Base-by-base conservation (phyloP, 2,797 vertebrate genomes). In the Balearica regulorum region DNA sequence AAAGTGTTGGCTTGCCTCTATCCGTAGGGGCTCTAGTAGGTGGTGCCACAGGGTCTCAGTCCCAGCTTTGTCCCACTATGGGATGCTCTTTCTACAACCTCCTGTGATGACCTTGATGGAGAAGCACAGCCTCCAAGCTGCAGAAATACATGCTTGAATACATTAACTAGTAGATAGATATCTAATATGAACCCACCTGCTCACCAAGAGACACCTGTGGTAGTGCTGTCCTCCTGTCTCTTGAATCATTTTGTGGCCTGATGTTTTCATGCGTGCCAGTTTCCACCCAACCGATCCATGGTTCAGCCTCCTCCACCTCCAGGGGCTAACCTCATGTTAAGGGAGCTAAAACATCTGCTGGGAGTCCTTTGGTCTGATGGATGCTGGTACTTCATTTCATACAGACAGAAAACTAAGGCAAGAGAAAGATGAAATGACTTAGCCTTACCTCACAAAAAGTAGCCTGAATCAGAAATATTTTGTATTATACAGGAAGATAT, bases 401-500 rank as follows among this genome's bases (percentile, higher is more conserved):
- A 11, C 21, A 21, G 49, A 46, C 37, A 53, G 41, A 60, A 43
- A 49, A 44, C 10, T 5, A 8, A 61, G 75, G 57, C 37, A 51
- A 46, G 46, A 71, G 10, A 65, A 77, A 28, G 24, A 43, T 0
- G 0, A 60, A 79, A 28, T 39, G 7, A 3, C 13, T 66, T 81
- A 9, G 2, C 26, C 51, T 69, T 24, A 3, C 39, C 35, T 82
- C 31, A 44, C 24, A 46, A 7, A 11, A 39, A 64, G 19, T 11
- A 53, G 31, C 31, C 46, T 83, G 78, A 96, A 79, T 60, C 31
- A 55, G 55, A 48, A 87, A 41, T 70, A 7, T 71, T 92, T 95
- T 92, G 66, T 37, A 3, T 94, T 95, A 7, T 33, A 24, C 97
- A 99, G 99, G 99, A 99, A 70, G 99, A 99, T 37, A 99, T 99